Base-by-base conservation (phyloP, 2,888 invertebrate genomes). In the Ophion slaviceki region DNA sequence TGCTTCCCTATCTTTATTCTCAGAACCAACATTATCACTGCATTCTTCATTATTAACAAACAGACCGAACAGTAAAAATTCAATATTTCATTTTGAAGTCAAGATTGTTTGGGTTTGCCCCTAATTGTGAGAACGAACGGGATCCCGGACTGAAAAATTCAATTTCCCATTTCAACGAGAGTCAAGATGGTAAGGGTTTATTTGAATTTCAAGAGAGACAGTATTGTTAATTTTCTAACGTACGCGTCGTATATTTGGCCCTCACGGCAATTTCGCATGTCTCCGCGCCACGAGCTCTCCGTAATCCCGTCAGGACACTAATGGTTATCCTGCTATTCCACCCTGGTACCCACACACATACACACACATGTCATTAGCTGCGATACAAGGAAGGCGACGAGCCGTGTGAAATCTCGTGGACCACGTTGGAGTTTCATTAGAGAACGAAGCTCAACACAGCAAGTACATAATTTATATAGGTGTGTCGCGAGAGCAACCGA, bases 391-490 rank as follows among this genome's bases (percentile, higher is more conserved):
- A 17, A 45, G 59, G 59, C 75, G 80, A 40, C 61, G 28, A 80
- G 66, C 76, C 28, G 61, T 40, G 80, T 28, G 59, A 80, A 82
- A 76, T 67, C 80, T 80, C 79, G 81, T 61, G 66, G 53, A 76
- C 66, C 62, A 57, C 59, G 80, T 81, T 83, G 78, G 53, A 75
- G 78, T 87, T 84, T 87, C 85, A 85, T 85, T 80, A 83, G 76
- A 68, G 20, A 67, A 80, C 75, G 78, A 82, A 77, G 64, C 75
- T 75, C 72, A 32, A 61, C 61, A 53, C 80, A 61, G 61, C 67
- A 2, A 75, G 68, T 71, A 82, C 67, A 86, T 84, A 84, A 87
- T 87, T 87, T 81, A 85, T 87, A 76, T 76, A 76, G 70, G 40
- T 66, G 47, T 71, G 45, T 57, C 6, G 45, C 11, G 8, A 59